Percentiles rank a stretch among this genome's conserved stretches.
Evolutionary conservation across 2,113 vertebrate species (phyloP).

Genomic region (Panurus biarmicus): DNA sequence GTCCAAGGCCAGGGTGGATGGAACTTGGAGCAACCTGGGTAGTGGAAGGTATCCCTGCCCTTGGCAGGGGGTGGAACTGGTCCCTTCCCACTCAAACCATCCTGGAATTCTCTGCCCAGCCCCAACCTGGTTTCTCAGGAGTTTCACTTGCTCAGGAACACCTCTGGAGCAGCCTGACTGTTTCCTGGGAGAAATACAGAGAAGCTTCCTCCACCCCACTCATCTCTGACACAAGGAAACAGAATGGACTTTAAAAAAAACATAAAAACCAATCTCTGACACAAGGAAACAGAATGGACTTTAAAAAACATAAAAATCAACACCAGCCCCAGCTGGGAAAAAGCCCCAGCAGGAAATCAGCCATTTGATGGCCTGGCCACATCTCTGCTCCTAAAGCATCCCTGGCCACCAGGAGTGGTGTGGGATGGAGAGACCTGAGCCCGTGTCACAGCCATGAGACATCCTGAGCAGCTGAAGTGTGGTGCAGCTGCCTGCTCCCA

Average conservation of each 20-base stretch:
- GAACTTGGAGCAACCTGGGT: neutral
- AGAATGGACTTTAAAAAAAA: fast-evolving
- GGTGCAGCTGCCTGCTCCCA: neutral
- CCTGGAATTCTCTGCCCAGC: neutral
- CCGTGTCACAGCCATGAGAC: neutral
- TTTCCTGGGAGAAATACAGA: neutral
- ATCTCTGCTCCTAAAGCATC: neutral
- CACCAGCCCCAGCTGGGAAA: neutral
- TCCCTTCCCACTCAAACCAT: neutral
- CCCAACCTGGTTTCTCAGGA: neutral
- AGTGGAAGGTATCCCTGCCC: neutral
- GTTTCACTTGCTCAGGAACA: neutral
- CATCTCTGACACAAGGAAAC: neutral
- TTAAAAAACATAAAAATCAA: fast-evolving
- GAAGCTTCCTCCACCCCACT: fast-evolving
- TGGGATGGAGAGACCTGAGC: neutral
- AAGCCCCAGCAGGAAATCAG: neutral
- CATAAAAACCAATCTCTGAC: neutral
- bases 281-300: fast-evolving
- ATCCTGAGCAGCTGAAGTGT: neutral
- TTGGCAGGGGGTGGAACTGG: neutral
- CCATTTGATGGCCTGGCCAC: neutral
- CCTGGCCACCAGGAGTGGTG: neutral
- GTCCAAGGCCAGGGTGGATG: fast-evolving
- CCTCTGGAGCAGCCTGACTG: neutral